These are phyloP conservation scores for Chelonus formosanus DNA, from an alignment of 2,888 invertebrate species.

Conservation along the genomic window DNA sequence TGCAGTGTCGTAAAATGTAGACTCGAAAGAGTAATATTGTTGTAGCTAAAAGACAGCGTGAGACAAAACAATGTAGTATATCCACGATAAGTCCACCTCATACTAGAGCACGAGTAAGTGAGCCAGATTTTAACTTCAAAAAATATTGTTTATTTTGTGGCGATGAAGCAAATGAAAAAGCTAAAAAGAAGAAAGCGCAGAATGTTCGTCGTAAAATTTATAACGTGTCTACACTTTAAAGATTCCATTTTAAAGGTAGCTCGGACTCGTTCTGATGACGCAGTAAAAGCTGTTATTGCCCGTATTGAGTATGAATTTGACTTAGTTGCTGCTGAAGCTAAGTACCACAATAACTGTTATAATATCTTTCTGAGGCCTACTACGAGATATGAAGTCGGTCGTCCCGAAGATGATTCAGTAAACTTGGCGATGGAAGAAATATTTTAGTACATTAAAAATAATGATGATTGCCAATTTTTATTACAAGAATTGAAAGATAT, in stretches of 20 bases:
- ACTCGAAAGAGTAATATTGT: slow-evolving; percentile 23
- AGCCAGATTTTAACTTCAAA: slow-evolving; percentile 11
- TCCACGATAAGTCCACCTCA: slow-evolving; percentile 21
- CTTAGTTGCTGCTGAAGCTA: slow-evolving; percentile 53
- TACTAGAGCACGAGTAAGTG: slow-evolving; percentile 16
- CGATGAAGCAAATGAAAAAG: slow-evolving; percentile 22
- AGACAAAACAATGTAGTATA: slow-evolving; percentile 21
- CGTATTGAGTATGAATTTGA: slow-evolving; percentile 46
- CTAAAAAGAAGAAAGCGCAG: slow-evolving; percentile 16
- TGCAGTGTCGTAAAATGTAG: slow-evolving; percentile 24
- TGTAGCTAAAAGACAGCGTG: slow-evolving; percentile 19
- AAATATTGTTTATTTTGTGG: slow-evolving; percentile 7
- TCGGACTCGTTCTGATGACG: slow-evolving; percentile 39
- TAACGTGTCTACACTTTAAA: slow-evolving; percentile 34
- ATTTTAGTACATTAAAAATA: slow-evolving; percentile 45
- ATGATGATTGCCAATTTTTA: slow-evolving; percentile 15
- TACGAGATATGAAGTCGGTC: slow-evolving; percentile 53
- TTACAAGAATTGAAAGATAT: neutral
- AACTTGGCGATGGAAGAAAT: slow-evolving; percentile 56
- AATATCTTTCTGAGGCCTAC: slow-evolving; percentile 49
- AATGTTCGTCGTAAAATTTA: slow-evolving; percentile 11
- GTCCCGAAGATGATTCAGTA: slow-evolving; percentile 51
- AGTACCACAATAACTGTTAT: slow-evolving; percentile 54
- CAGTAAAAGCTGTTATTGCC: slow-evolving; percentile 51
- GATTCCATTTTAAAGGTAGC: slow-evolving; percentile 26